Evolutionary conservation across 2,797 vertebrate species (phyloP), one percentile per base, ranked within the genome.

Genomic region (Silurus aristotelis): DNA sequence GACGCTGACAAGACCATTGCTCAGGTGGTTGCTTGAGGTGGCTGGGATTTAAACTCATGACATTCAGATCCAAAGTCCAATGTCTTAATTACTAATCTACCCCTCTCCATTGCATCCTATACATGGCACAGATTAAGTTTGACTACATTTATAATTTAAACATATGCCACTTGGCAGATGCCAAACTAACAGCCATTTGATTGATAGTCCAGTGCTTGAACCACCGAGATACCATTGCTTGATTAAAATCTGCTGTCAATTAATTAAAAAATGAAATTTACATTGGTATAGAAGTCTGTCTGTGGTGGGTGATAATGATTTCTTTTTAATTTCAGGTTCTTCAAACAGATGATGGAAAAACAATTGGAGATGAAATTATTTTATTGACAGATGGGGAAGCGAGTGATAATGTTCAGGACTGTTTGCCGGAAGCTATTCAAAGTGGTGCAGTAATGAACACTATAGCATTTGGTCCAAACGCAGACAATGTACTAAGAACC

Each of bases 381-480:
- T 83, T 95, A 73, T 90, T 92, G 60, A 91, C 93, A 25, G 87
- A 91, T 56, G 93, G 94, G 43, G 78, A 84, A 6, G 92, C 93
- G 6, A 0, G 43, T 1, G 87, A 63, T n/a, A 52, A 68, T 17
- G 5, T 38, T 90, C 0, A 14, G 9, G 0, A 22, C 58, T 95
- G 95, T 84, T 56, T 91, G 48, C 66, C 3, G 10, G n/a, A 82
- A 0, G 87, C 87, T 20, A 31, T 89, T 31, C 64, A 78, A 10
- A 92, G 92, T 79, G 91, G 92, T 4, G 88, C 91, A 2, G 90
- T 91, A 48, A 84, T 95, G 60, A 92, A 95, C 43, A 91, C 93
- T 56, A 89, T 95, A 60, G 89, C 89, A 60, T 71, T 95, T 5
- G 92, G 94, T 1, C 60, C 85, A 6, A 88, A 43, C 5, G 90